A percentile compares a stretch with the other conserved stretches of the same genome.
Conservation (phyloP, 2,888 invertebrate species). For the Exocentrus adspersus region DNA sequence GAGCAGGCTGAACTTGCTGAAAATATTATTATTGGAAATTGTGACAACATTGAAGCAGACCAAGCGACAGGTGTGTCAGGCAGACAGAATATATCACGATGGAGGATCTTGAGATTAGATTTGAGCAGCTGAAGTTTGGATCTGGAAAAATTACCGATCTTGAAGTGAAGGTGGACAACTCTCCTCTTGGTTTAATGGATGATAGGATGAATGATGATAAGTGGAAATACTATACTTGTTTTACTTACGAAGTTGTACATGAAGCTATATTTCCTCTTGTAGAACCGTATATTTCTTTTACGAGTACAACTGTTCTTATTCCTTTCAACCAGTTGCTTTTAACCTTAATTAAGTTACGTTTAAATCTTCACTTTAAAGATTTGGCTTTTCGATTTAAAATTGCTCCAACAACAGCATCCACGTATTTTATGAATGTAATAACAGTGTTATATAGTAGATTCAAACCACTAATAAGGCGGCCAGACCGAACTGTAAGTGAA, state of each 20-base stretch:
- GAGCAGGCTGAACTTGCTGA: no score
- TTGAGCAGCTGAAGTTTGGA: conserved; percentile 30
- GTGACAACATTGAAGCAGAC: no score
- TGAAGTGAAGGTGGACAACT: conserved; percentile 20
- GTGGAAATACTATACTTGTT: conserved; percentile 32
- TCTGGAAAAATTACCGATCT: conserved; percentile 23
- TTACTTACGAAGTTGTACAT: conserved; percentile 24
- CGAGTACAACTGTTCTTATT: conserved; percentile 20
- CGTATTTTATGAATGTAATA: conserved; percentile 20
- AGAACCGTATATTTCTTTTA: conserved; percentile 18
- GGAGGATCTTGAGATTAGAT: conserved; percentile 25
- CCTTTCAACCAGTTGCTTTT: conserved; percentile 24
- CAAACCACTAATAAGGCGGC: conserved; percentile 36
- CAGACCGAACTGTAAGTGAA: conserved; percentile 21
- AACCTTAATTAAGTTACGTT: conserved; percentile 31
- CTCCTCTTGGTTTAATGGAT: conserved; percentile 26
- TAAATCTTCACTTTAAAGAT: conserved; percentile 34
- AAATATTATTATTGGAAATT: no score
- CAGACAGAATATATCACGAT: conserved; percentile 34
- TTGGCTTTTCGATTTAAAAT: conserved; percentile 31
- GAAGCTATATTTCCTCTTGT: conserved; percentile 21
- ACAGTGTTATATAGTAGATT: conserved; percentile 26
- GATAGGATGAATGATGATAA: conserved; percentile 7
- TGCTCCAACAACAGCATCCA: conserved; percentile 26
- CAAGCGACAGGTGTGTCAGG: not conserved